Evolutionary conservation across 2,888 invertebrate genomes (phyloP), one percentile per base, ranked within the genome.

Genomic region (Asteroscopus sphinx): DNA sequence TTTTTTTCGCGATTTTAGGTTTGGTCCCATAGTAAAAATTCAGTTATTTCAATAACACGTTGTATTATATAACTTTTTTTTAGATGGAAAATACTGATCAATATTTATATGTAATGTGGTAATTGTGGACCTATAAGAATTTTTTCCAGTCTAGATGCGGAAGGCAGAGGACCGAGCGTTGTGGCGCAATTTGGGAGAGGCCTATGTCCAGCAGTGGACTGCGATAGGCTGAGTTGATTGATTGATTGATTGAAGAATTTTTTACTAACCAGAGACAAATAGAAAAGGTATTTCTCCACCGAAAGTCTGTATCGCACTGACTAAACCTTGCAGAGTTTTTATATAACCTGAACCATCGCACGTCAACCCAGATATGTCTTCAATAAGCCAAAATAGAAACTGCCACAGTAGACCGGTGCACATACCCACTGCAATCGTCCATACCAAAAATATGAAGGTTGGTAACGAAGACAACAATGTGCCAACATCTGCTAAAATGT

Each of bases 361-460:
- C 45, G 89, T 82, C 52, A 80, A 46, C 0, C 80, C 84, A 0
- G 96, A 96, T 52, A 98, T 88, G 64, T 97, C 96, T 86, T 98
- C 98, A 11, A 97, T 89, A 71, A 97, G 96, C 97, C 97, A 98
- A 82, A 98, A 98, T 0, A 98, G 90, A 83, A 98, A 99, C 74
- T 98, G 96, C 97, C 98, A 98, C 16, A 98, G 92, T 0, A 98
- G 89, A 0, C 97, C 98, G 0, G 98, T 98, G 76, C 97, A 96
- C 68, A 98, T 94, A 0, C 99, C 99, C 16, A 98, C 96, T 1
- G 95, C 95, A 59, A 97, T 95, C 54, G 98, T 97, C 96, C 98
- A 97, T 13, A 97, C 61, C 54, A 97, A 94, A 83, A 98, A 98
- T 1, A 97, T 90, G 6, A 97, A 83, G 13, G 98, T 96, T 0